A percentile compares a stretch with the other conserved stretches of the same genome.
Conservation (phyloP, 2,797 vertebrate genomes). For the Iguana delicatissima region DNA sequence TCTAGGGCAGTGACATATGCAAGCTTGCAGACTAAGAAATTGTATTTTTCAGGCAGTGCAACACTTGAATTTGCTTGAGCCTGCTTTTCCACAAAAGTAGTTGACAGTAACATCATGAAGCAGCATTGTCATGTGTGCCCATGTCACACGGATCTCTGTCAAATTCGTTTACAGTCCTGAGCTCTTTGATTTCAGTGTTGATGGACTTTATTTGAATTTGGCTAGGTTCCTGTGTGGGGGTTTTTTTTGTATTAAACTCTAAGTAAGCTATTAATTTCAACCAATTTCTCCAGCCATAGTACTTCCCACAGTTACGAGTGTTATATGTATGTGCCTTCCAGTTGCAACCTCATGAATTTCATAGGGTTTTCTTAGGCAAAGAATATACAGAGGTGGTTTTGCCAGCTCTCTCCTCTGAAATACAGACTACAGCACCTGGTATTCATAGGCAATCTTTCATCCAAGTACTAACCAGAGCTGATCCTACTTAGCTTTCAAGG, state of each 20-base stretch:
- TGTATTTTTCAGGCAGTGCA: not conserved
- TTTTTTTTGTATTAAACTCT: not conserved
- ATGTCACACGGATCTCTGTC: not conserved
- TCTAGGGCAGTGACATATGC: not conserved
- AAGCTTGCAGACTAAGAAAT: not conserved
- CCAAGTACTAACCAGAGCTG: too few species aligned
- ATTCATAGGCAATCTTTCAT: too few species aligned
- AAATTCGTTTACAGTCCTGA: not conserved
- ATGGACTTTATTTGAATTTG: not conserved
- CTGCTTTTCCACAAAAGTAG: not conserved
- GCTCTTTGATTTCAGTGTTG: not conserved
- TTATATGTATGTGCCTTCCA: too few species aligned
- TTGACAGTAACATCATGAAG: not conserved
- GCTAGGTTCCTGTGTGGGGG: not conserved
- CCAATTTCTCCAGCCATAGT: not conserved
- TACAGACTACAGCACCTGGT: too few species aligned
- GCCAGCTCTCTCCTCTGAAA: too few species aligned
- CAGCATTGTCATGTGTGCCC: not conserved
- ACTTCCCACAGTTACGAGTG: not conserved
- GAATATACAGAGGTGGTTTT: too few species aligned
- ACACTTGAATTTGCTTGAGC: not conserved
- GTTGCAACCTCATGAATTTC: too few species aligned
- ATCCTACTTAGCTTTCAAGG: too few species aligned
- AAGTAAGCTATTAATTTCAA: not conserved
- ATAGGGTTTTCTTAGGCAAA: too few species aligned